Evolutionary conservation across 2,797 vertebrate species (phyloP).

Genomic region (Eulemur rubriventer): DNA sequence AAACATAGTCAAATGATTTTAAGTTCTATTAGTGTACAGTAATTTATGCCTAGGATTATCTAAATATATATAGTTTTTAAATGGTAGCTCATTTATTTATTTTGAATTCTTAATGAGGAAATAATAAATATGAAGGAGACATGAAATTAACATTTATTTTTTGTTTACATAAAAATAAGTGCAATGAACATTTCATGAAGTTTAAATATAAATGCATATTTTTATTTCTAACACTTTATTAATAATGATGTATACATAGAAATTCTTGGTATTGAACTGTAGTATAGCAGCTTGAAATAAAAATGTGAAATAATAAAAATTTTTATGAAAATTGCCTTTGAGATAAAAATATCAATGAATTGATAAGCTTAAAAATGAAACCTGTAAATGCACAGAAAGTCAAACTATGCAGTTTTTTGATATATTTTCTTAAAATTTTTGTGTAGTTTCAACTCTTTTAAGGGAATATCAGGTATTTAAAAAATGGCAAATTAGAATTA

Average conservation of each 20-base stretch:
- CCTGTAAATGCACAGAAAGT: background rate
- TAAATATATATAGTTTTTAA: conserved; percentile 33
- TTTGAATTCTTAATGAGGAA: conserved; percentile 19
- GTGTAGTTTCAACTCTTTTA: background rate
- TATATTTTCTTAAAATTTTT: conserved; percentile 17
- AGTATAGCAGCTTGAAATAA: conserved; percentile 38
- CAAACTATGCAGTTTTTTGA: background rate
- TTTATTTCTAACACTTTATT: conserved; percentile 38
- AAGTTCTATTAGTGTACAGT: background rate
- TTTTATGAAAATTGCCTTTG: conserved; percentile 9
- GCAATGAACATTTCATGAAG: background rate
- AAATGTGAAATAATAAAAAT: conserved; percentile 11
- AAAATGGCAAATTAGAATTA: conserved; percentile 22
- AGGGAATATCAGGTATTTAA: conserved; percentile 5
- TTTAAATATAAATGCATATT: conserved; percentile 1
- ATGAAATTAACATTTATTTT: conserved; percentile 22
- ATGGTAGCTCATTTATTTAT: background rate
- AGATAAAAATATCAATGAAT: conserved; percentile 37
- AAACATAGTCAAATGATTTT: conserved; percentile 17
- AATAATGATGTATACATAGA: background rate
- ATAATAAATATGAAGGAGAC: background rate
- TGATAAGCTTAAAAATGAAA: conserved; percentile 30
- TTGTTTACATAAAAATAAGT: conserved; percentile 1
- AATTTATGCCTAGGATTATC: background rate
- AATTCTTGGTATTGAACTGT: background rate